Percentiles rank a stretch among this genome's conserved stretches.
Evolutionary conservation across 2,113 vertebrate species (phyloP).

Genomic region (Hassar affinis): DNA sequence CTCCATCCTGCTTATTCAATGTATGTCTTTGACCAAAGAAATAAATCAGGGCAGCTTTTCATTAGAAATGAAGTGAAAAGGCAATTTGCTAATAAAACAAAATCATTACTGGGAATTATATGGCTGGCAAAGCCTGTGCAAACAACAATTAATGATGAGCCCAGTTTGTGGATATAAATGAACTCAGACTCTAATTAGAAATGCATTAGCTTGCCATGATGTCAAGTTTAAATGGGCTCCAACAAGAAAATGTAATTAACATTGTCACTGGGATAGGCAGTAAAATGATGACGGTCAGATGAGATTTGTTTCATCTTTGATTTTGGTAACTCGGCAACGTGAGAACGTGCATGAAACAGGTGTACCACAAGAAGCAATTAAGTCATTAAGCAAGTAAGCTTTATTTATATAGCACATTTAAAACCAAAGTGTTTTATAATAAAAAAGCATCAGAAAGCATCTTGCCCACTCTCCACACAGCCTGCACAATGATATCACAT

Average conservation of each 20-base stretch:
- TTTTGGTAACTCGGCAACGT: conserved; percentile 31
- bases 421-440: no score
- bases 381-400: no score
- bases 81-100: conserved; percentile 24
- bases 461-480: no score
- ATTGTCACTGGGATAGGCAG: conserved; percentile 24
- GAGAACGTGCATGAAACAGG: conserved; percentile 53
- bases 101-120: conserved; percentile 6
- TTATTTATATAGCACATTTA: no score
- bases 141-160: conserved; percentile 29
- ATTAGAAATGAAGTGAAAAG: conserved; percentile 34
- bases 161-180: conserved; percentile 17
- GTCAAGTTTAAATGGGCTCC: conserved; percentile 13
- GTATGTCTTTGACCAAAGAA: not conserved
- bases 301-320: conserved; percentile 12
- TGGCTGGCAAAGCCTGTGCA: not conserved
- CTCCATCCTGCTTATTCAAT: not conserved
- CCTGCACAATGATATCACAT: no score
- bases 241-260: conserved; percentile 35
- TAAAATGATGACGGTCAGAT: conserved; percentile 3
- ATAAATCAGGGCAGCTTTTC: conserved; percentile 3
- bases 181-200: conserved; percentile 22
- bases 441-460: no score
- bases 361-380: conserved; percentile 42
- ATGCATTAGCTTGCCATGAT: conserved; percentile 15